These are phyloP conservation scores for Momotus momota DNA, from an alignment of 2,797 vertebrate genomes.

Conservation along the genomic window DNA sequence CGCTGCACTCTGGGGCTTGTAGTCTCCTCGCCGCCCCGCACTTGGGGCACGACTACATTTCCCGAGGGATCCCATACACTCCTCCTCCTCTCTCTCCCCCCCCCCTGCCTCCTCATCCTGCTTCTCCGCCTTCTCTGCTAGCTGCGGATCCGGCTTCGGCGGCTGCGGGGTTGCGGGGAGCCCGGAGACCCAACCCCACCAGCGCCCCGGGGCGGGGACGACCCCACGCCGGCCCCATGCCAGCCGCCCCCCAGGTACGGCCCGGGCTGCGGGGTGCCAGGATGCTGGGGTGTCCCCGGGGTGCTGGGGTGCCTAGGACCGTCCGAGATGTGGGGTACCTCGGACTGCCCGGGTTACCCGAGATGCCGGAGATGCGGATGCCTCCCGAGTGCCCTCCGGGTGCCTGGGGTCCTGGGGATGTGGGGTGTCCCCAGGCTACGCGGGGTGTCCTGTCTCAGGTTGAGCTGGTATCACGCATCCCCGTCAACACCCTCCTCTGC, in stretches of 20 bases:
- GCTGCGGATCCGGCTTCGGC: neutral
- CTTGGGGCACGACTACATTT: neutral
- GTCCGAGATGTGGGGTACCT: neutral
- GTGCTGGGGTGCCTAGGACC: neutral
- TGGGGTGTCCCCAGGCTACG: no score
- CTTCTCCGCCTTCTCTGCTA: fast-evolving
- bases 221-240: neutral
- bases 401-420: neutral
- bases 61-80: neutral
- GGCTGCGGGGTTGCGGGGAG: neutral
- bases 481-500: fast-evolving
- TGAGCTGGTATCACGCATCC: neutral
- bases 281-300: neutral
- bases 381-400: no score
- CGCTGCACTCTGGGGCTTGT: neutral
- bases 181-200: no score
- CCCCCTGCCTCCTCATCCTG: neutral
- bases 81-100: neutral
- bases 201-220: no score
- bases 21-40: fast-evolving
- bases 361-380: neutral
- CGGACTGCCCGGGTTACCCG: neutral
- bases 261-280: neutral
- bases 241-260: conserved; percentile 6
- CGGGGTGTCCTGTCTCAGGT: no score